Conservation (phyloP, 2,888 invertebrate genomes). For the Corythucha ciliata region DNA sequence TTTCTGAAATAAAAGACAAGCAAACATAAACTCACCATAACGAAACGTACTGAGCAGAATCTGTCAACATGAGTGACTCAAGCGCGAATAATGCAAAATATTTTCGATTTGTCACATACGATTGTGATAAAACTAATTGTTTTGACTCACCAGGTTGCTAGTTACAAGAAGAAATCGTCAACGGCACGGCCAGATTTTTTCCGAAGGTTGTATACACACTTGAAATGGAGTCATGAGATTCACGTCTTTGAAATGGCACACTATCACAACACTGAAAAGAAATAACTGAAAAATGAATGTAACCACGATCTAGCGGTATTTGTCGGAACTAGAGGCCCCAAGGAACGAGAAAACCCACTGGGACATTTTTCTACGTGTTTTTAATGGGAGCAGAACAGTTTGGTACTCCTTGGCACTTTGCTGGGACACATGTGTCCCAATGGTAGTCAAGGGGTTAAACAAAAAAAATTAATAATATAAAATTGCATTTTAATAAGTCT, state of each 20-base stretch:
- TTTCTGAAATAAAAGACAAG: slow-evolving; percentile 8
- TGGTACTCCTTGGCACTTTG: too few species aligned
- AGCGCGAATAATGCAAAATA: slow-evolving; percentile 8
- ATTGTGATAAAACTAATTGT: slow-evolving; percentile 8
- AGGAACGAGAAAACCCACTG: slow-evolving; percentile 9
- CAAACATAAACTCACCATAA: slow-evolving; percentile 7
- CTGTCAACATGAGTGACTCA: slow-evolving; percentile 2
- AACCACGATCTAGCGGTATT: slow-evolving; percentile 12
- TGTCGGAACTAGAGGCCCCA: slow-evolving; percentile 16
- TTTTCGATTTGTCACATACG: slow-evolving; percentile 4
- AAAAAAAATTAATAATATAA: too few species aligned
- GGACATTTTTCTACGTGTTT: background rate
- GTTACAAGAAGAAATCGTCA: background rate
- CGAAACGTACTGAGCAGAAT: slow-evolving; percentile 6
- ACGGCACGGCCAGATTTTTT: slow-evolving; percentile 13
- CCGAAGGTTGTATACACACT: slow-evolving; percentile 10
- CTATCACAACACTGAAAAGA: background rate
- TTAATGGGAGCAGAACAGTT: background rate
- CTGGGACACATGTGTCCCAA: too few species aligned
- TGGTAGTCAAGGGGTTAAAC: too few species aligned
- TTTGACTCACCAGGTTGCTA: slow-evolving; percentile 2
- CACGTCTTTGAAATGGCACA: slow-evolving; percentile 6
- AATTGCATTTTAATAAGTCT: too few species aligned
- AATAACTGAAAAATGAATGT: slow-evolving; percentile 9
- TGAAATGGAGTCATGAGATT: background rate